A percentile compares a stretch with the other conserved stretches of the same genome.
Evolutionary conservation across 2,797 vertebrate species (phyloP).

Genomic region (Erethizon dorsatum): DNA sequence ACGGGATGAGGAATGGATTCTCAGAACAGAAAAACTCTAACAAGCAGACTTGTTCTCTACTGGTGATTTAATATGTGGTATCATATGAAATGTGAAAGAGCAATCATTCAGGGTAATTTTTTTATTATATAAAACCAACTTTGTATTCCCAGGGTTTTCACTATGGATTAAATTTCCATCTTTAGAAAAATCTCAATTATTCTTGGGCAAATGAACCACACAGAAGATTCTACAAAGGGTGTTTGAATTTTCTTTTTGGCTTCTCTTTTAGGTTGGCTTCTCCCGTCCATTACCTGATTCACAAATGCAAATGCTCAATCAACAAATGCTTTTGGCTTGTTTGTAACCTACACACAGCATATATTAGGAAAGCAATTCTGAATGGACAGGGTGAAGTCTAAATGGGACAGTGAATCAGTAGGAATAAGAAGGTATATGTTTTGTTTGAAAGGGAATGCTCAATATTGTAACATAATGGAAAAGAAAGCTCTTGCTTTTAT

Average conservation of each 20-base stretch:
- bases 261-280: background rate
- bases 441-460: slow-evolving; percentile 46
- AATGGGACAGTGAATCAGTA: background rate
- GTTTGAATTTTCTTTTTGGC: background rate
- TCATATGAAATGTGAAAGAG: background rate
- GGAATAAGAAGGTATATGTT: background rate
- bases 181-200: background rate
- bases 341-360: background rate
- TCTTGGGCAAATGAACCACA: background rate
- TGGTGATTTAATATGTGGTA: background rate
- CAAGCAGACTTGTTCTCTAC: background rate
- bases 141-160: background rate
- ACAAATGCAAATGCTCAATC: background rate
- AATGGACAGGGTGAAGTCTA: background rate
- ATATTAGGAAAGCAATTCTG: slow-evolving; percentile 2
- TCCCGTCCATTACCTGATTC: background rate
- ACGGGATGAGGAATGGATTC: background rate
- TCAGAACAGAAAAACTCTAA: background rate
- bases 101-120: background rate
- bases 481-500: slow-evolving; percentile 51
- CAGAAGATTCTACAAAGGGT: background rate
- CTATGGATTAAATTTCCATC: background rate
- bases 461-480: slow-evolving; percentile 32
- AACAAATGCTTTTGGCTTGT: background rate
- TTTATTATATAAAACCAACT: background rate